Base-by-base conservation (phyloP, 2,113 vertebrate species). In the Hippocampus comes region DNA sequence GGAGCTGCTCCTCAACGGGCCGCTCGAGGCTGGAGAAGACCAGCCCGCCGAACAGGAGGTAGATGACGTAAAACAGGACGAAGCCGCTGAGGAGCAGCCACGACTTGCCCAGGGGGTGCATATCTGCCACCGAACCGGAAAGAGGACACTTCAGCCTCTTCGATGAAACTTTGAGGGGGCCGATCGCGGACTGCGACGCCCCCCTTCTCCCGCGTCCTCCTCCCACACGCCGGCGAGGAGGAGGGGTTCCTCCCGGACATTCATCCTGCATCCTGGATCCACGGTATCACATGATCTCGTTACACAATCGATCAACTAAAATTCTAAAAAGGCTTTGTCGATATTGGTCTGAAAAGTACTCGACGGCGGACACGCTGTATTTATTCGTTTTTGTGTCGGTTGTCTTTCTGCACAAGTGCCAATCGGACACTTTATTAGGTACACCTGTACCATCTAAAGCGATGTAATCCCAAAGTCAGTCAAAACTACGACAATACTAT, bases 11-110 rank as follows among this genome's bases (percentile, higher is more conserved):
- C 85, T 97, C 96, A 74, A 91, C 85, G 4, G 96, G 95, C 75
- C 90, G 83, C 90, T 97, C 96, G 75, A 96, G 90, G 68, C 86
- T 88, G 49, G 95, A 94, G 84, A 97, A 92, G 4, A 95, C 83
- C 56, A 95, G 89, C 0, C 94, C 94, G 10, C 96, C 96, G 74
- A 96, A 85, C 70, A 92, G 65, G 81, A 96, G 89, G 87, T 96
- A 97, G 56, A 73, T 76, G 63, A 92, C 9, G 63, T 95, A 96
- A 4, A 90, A 87, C 1, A 91, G 63, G 0, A 92, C 2, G 41
- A 93, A 87, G 53, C 84, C 87, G 9, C 71, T 27, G 0, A 93
- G 84, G 70, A 93, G 78, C 38, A 88, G 70, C 72, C 85, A 90
- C 23, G 93, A 91, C 82, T 68, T 92, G 70, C 73, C 71, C 0